Evolutionary conservation across 2,797 vertebrate species (phyloP).

Genomic region (Luscinia luscinia): DNA sequence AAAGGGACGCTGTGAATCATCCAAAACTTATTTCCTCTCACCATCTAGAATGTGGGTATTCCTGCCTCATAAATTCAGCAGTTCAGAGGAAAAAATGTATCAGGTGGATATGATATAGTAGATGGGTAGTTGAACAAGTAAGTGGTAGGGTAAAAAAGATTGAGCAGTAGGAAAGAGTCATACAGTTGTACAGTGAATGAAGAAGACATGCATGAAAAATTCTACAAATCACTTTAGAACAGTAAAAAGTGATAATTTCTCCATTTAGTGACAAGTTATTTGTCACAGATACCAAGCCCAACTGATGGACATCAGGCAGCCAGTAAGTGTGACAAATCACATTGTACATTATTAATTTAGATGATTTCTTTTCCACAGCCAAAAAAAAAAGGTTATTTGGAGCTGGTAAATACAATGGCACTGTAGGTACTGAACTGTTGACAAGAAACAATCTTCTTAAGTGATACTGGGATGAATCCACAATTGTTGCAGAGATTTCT

Average conservation of each 20-base stretch:
- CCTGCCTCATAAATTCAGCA: not conserved
- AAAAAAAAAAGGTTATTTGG: not conserved
- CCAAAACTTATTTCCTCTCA: fast-evolving
- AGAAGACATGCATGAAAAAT: not conserved
- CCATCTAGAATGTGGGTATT: not conserved
- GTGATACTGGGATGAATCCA: not conserved
- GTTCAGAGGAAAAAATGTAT: not conserved
- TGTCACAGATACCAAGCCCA: not conserved
- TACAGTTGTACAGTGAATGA: not conserved
- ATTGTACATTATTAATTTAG: not conserved
- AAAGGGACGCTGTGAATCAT: not conserved
- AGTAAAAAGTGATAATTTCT: not conserved
- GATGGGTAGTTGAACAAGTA: not conserved
- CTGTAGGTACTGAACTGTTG: not conserved
- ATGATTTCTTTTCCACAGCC: not conserved
- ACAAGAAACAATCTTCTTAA: not conserved
- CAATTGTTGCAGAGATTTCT: not conserved
- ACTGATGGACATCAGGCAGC: not conserved
- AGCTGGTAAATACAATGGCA: not conserved
- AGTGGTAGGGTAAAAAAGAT: not conserved
- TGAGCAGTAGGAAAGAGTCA: not conserved
- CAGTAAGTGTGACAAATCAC: not conserved
- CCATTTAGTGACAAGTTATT: not conserved
- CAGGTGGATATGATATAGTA: not conserved
- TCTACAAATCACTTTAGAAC: not conserved